Percentiles rank a stretch among this genome's conserved stretches.
These are phyloP conservation scores for Phymorhynchus buccinoides DNA, from an alignment of 1,140 invertebrate species.

Conservation along the genomic window DNA sequence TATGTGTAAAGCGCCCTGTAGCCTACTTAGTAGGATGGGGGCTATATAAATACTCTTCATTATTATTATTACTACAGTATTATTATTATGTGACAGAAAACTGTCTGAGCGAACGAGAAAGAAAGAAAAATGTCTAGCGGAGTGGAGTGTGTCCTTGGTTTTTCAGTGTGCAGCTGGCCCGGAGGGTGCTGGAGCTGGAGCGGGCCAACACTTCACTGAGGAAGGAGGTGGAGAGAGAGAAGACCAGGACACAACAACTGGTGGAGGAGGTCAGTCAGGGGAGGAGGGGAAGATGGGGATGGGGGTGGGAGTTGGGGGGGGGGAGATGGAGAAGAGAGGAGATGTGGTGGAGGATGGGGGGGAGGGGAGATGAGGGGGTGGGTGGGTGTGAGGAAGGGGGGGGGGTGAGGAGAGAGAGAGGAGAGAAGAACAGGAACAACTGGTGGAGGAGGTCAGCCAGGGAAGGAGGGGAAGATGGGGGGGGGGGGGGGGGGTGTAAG, in stretches of 20 bases:
- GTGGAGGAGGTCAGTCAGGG: conserved; percentile 62
- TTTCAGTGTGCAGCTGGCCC: conserved; percentile 70
- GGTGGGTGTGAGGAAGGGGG: neutral
- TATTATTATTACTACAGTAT: neutral
- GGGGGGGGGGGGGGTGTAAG: too few species aligned
- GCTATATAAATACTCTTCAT: too few species aligned
- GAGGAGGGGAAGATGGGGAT: neutral
- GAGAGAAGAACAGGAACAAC: too few species aligned
- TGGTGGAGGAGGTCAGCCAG: neutral
- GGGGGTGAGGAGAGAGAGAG: neutral
- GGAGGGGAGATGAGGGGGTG: neutral
- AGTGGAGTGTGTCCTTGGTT: too few species aligned
- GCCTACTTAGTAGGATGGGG: too few species aligned
- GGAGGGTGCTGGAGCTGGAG: conserved; percentile 71
- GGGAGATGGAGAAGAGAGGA: neutral
- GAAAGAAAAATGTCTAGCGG: too few species aligned
- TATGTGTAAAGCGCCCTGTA: too few species aligned
- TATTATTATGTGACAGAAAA: too few species aligned
- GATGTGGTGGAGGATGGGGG: neutral
- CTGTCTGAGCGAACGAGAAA: too few species aligned
- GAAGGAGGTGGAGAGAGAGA: conserved; percentile 68
- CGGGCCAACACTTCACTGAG: conserved; percentile 67
- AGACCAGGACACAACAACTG: conserved; percentile 62
- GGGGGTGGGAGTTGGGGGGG: neutral
- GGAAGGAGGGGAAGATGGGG: neutral